Evolutionary conservation across 2,113 vertebrate species (phyloP), one percentile per base, ranked within the genome.

Genomic region (Psilopogon haemacephalus): DNA sequence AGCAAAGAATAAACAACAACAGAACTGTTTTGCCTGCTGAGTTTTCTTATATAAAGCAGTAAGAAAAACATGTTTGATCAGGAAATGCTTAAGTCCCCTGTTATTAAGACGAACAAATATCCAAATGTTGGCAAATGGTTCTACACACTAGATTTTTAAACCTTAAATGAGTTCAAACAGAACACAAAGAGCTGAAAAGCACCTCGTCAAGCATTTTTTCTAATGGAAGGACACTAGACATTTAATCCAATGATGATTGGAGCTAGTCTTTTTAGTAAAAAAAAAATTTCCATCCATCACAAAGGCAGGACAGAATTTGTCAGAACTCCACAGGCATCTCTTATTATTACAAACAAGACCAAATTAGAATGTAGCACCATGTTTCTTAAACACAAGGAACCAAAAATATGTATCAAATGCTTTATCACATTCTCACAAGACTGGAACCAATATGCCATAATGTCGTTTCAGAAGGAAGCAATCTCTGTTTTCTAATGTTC

Each of bases 281-380:
- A 90, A 70, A 71, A 73, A 67, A 38, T 63, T 92, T 76, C 64
- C 40, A 81, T 90, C 59, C 46, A 76, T 59, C 77, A 70, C 7
- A 67, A 0, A 0, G 89, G 81, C 95, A 92, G 71, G 92, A 93
- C 50, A 89, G 85, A 92, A 92, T 92, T 85, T 76, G 94, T 85
- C 56, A 38, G 44, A 91, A 92, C 89, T 93, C 93, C 87, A 91
- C 1, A 2, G 46, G 40, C 78, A 80, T 35, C 60, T 89, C 93
- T 80, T 89, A 37, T 35, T 88, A 79, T 58, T 48, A 72, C 84
- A 81, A 58, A 33, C 7, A 52, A 68, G 48, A 27, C 21, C 56
- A 59, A 83, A 72, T 82, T 52, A 81, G 65, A 94, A 93, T 11
- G 20, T 8, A 83, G 59, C 33, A 76, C 68, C 55, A 10, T 65